Base-by-base conservation (phyloP, 2,888 invertebrate species). In the Metalampra italica region DNA sequence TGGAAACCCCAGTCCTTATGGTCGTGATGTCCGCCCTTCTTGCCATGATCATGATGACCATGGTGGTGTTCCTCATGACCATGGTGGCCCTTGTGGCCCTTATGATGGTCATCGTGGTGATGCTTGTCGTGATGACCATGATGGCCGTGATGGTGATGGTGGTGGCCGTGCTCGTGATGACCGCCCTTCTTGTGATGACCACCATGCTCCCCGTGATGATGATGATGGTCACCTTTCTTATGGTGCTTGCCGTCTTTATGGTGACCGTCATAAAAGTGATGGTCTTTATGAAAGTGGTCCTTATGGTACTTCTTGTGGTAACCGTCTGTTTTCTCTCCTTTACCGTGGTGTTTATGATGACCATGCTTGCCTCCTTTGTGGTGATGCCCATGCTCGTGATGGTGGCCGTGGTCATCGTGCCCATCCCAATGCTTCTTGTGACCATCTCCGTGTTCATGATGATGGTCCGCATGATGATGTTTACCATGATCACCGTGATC, bases 301-400 rank as follows among this genome's bases (percentile, higher is more conserved):
- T 88, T 88, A 48, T 88, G 88, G 66, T 85, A 85, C 51, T 88
- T 88, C 75, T 88, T 88, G 69, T 88, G 88, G 67, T 75, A 88
- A 9, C 88, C 88, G 46, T 87, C 87, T 56, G 75, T 76, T 51
- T 88, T 71, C 50, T 88, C 88, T 46, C 87, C 87, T 54, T 88
- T 88, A 40, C 87, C 85, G 52, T 88, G 87, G 42, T 88, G 88
- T 47, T 88, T 77, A 47, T 88, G 77, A 47, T 84, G 82, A 5
- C 86, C 86, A 46, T 87, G 88, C 52, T 88, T 88, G 47, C 72
- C 86, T 0, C 87, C 88, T 54, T 88, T 88, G 45, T 88, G 87
- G 38, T 88, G 87, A 45, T 87, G 87, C 0, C 86, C 87, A 44
- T 87, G 83, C 54, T 86, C 87, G 34, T 88, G 88, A 46, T 87